Conservation (phyloP, 92 coral and sea anemone species). For the Porites divaricata region DNA sequence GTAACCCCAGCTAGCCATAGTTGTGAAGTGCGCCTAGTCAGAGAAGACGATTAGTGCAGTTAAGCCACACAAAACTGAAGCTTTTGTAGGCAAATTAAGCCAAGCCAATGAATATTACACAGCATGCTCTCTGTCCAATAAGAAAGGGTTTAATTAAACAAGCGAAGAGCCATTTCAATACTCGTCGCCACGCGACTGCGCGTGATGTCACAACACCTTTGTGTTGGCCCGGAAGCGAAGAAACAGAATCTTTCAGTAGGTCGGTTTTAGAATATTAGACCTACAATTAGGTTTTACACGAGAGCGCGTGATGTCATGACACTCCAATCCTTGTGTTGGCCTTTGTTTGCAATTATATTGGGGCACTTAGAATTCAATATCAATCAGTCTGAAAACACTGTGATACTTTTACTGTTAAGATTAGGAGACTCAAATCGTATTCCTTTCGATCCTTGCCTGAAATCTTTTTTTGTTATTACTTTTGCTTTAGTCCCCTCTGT, state of each 20-base stretch:
- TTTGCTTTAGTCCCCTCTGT: too few species aligned
- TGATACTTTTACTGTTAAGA: too few species aligned
- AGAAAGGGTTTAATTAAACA: background rate
- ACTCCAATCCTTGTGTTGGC: too few species aligned
- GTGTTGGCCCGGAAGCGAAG: background rate
- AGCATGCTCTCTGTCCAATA: background rate
- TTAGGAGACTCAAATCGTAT: too few species aligned
- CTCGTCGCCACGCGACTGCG: background rate
- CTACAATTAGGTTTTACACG: too few species aligned
- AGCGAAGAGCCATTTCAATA: background rate
- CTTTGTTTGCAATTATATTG: too few species aligned
- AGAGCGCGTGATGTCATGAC: too few species aligned
- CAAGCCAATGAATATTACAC: conserved; percentile 14
- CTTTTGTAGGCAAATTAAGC: background rate
- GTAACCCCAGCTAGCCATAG: conserved; percentile 37
- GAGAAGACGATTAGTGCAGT: conserved; percentile 6
- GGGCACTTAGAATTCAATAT: too few species aligned
- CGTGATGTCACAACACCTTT: background rate
- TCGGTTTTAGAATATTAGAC: too few species aligned
- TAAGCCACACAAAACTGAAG: background rate
- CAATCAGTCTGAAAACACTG: too few species aligned
- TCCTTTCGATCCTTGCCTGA: too few species aligned
- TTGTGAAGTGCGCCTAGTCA: background rate
- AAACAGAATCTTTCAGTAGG: background rate
- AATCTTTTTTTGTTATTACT: too few species aligned